phyloP scores from a whole-genome alignment of 53 echinoderm and acorn worm species.

The Zoroaster sp. region DNA sequence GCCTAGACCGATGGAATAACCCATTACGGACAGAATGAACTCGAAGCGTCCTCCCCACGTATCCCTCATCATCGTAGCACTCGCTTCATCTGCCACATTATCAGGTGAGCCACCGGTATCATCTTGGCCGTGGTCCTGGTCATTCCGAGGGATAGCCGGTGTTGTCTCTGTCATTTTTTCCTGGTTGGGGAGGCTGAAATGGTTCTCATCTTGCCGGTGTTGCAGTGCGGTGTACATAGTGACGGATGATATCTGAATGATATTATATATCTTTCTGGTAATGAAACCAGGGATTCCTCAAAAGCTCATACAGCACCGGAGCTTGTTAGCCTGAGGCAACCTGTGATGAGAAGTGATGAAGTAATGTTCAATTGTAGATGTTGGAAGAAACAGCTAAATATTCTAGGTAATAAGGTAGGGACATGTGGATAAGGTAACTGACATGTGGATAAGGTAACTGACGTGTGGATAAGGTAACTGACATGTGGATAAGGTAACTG shows the following conservation, averaged over 20 bases:
- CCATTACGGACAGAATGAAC: slow-evolving; percentile 69
- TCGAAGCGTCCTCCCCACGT: slow-evolving; percentile 65
- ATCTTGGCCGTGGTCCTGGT: not conserved
- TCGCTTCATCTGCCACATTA: not conserved
- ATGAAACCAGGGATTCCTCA: no score
- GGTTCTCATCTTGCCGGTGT: not conserved
- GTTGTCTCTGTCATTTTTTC: not conserved
- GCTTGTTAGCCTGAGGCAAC: no score
- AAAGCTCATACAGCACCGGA: no score
- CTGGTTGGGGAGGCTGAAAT: not conserved
- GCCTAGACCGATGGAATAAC: slow-evolving; percentile 77
- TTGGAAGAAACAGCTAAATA: no score
- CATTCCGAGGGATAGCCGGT: not conserved
- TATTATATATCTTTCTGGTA: no score
- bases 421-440: no score
- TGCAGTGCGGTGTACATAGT: not conserved
- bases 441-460: no score
- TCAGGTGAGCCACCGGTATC: not conserved
- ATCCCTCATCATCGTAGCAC: not conserved
- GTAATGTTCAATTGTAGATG: no score
- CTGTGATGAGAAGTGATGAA: no score
- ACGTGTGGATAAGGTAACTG: no score
- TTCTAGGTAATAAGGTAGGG: no score
- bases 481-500: no score
- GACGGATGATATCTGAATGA: not conserved